Percentiles rank a stretch among this genome's conserved stretches.
These are phyloP conservation scores for Galerucella calmariensis DNA, from an alignment of 2,888 invertebrate species.

Conservation along the genomic window DNA sequence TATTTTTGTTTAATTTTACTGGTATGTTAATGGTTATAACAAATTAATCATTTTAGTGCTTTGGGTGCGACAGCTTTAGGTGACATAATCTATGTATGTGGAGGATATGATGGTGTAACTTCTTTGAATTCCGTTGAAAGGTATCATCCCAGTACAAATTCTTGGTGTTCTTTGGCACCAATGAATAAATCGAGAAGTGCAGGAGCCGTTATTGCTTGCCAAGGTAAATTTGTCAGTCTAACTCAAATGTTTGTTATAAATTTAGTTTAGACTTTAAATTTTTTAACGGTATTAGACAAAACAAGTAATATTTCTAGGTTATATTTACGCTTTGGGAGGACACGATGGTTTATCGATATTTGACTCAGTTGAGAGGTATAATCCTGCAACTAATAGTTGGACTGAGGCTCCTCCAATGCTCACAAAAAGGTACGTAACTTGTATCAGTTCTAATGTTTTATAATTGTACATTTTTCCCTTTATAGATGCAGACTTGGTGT, in stretches of 20 bases:
- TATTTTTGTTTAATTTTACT: too few relatives aligned
- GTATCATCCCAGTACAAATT: slow-evolving; percentile 78
- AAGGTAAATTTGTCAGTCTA: slow-evolving; percentile 49
- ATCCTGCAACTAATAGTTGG: slow-evolving; percentile 80
- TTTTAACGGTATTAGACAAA: too few relatives aligned
- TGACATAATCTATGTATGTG: slow-evolving; percentile 84
- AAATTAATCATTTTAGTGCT: slow-evolving; percentile 67
- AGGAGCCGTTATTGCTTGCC: slow-evolving; percentile 64
- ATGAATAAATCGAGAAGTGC: slow-evolving; percentile 74
- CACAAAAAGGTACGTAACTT: slow-evolving; percentile 68
- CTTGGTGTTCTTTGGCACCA: slow-evolving; percentile 78
- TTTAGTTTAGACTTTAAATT: too few relatives aligned
- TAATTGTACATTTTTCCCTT: slow-evolving; percentile 10
- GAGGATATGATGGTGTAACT: slow-evolving; percentile 86
- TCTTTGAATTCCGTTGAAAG: slow-evolving; percentile 86
- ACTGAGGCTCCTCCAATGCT: slow-evolving; percentile 81
- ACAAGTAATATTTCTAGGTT: slow-evolving; percentile 68
- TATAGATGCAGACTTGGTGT: slow-evolving; percentile 83
- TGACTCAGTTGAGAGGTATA: slow-evolving; percentile 86
- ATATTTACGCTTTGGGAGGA: slow-evolving; percentile 85
- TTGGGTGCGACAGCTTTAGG: slow-evolving; percentile 84
- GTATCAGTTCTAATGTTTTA: too few relatives aligned
- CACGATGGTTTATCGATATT: slow-evolving; percentile 90
- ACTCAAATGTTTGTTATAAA: too few relatives aligned
- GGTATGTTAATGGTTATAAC: not conserved